Evolutionary conservation across 2,113 vertebrate genomes (phyloP).

Genomic region (Eurypyga helias): DNA sequence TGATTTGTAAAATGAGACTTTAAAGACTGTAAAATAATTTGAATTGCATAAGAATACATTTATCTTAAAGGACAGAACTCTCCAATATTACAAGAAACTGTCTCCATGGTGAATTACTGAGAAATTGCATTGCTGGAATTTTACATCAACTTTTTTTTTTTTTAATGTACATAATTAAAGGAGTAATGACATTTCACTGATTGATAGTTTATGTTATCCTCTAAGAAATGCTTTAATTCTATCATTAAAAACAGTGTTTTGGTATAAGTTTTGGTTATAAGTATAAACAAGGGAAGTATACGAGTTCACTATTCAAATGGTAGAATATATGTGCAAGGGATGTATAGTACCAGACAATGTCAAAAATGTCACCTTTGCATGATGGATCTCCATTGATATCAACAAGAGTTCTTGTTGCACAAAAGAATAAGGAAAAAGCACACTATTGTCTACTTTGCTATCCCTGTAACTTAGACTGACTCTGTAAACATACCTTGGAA

Average conservation of each 20-base stretch:
- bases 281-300: neutral
- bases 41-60: neutral
- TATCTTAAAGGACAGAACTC: neutral
- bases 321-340: neutral
- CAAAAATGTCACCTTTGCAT: neutral
- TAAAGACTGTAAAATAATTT: neutral
- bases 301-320: neutral
- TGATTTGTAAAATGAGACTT: constrained; percentile 13
- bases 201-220: neutral
- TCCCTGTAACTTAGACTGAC: neutral
- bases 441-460: neutral
- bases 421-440: neutral
- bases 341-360: neutral
- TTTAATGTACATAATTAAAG: neutral
- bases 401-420: neutral
- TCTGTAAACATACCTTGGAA: neutral
- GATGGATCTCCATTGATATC: neutral
- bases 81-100: neutral
- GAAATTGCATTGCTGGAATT: neutral
- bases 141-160: neutral
- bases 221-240: neutral
- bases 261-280: neutral
- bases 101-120: neutral
- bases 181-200: neutral
- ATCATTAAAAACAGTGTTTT: neutral